phyloP scores from a whole-genome alignment of 2,888 invertebrate genomes.

The Microdon myrmicae region DNA sequence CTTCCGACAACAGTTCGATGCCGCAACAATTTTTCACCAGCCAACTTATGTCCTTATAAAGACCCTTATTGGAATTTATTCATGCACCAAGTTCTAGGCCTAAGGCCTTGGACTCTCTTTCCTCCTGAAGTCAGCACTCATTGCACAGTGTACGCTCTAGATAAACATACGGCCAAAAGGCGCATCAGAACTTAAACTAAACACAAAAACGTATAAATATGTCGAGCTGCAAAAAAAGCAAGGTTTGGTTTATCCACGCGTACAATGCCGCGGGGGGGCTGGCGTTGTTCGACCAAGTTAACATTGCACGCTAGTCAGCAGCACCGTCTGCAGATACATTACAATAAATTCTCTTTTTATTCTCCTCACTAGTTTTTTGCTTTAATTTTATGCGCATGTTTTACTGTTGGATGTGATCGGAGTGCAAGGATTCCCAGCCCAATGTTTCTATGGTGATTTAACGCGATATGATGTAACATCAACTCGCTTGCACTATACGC shows the following conservation, averaged over 20 bases:
- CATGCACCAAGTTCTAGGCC: too few relatives aligned
- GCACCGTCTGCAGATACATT: conserved; percentile 14
- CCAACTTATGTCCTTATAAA: conserved; percentile 44
- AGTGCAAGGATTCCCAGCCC: conserved; percentile 10
- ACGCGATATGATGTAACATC: conserved; percentile 37
- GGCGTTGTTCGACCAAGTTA: conserved; percentile 11
- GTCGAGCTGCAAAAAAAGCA: conserved; percentile 9
- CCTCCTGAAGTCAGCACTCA: too few relatives aligned
- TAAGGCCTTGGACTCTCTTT: too few relatives aligned
- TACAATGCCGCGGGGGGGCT: not conserved
- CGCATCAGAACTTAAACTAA: too few relatives aligned
- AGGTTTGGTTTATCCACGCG: conserved; percentile 9
- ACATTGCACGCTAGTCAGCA: conserved; percentile 8
- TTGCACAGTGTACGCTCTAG: too few relatives aligned
- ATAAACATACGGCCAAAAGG: too few relatives aligned
- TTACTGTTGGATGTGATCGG: conserved; percentile 3
- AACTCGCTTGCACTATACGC: not conserved
- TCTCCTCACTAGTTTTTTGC: not conserved
- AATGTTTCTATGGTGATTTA: conserved; percentile 16
- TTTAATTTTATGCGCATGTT: conserved; percentile 1
- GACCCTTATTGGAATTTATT: conserved; percentile 31
- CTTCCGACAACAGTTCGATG: conserved; percentile 16
- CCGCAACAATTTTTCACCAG: conserved; percentile 44
- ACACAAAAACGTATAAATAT: conserved; percentile 41
- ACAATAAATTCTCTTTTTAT: conserved; percentile 33